Percentiles rank a stretch among this genome's conserved stretches.
Conservation (phyloP, 2,797 vertebrate species). For the Tympanoctomys barrerae region DNA sequence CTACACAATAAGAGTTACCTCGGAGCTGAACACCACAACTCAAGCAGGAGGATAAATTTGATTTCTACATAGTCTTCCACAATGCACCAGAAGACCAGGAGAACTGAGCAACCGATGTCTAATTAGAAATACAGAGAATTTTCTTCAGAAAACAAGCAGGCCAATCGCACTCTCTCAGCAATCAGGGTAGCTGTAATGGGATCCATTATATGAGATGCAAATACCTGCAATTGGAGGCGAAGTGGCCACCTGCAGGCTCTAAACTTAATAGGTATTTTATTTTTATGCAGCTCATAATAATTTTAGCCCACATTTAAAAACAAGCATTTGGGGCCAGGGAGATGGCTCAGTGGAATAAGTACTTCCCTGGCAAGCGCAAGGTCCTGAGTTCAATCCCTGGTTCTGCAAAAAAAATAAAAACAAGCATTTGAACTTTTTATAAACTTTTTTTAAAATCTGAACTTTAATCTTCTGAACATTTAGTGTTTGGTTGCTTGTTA, state of each 20-base stretch:
- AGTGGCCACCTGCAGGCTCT: slow-evolving; percentile 63
- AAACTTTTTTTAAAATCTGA: not conserved
- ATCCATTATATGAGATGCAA: not conserved
- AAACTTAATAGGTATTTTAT: slow-evolving; percentile 39
- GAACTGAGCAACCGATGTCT: slow-evolving; percentile 29
- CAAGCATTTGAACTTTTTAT: not conserved
- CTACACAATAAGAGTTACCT: slow-evolving; percentile 33
- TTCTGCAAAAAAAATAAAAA: not conserved
- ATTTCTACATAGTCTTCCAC: slow-evolving; percentile 43
- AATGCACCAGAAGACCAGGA: not conserved
- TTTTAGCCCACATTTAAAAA: slow-evolving; percentile 54
- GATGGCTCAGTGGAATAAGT: too few relatives aligned
- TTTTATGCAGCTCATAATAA: slow-evolving; percentile 40
- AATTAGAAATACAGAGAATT: slow-evolving; percentile 8
- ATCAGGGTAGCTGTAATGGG: not conserved
- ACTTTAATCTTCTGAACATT: not conserved
- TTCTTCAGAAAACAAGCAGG: slow-evolving; percentile 35
- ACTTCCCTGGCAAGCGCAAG: too few relatives aligned
- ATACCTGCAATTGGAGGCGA: slow-evolving; percentile 39
- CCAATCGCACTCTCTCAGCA: not conserved
- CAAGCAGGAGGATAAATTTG: not conserved
- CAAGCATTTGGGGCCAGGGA: not conserved
- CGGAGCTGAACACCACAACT: slow-evolving; percentile 2
- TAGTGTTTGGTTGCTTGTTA: too few relatives aligned
- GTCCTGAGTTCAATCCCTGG: too few relatives aligned